phyloP scores from a whole-genome alignment of 2,113 vertebrate genomes.

The Motacilla alba region DNA sequence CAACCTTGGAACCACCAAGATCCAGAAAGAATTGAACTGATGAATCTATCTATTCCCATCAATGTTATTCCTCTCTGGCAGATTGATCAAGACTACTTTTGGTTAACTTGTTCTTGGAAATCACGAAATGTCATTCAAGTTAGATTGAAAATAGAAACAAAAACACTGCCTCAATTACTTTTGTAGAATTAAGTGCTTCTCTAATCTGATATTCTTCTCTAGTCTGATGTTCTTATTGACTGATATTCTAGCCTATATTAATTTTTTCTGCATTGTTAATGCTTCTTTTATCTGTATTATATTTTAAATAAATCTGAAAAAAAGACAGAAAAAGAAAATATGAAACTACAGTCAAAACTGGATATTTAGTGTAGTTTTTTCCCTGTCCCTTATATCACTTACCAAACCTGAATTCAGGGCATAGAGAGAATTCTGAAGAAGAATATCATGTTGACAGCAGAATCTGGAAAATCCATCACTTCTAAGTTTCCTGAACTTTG shows the following conservation, averaged over 20 bases:
- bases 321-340: neutral
- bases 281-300: neutral
- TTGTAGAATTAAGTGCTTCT: neutral
- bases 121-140: neutral
- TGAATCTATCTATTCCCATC: neutral
- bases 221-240: neutral
- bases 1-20: neutral
- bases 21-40: neutral
- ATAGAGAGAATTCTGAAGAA: neutral
- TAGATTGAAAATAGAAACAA: neutral
- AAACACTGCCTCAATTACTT: neutral
- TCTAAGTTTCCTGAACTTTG: neutral
- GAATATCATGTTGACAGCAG: neutral
- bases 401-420: neutral
- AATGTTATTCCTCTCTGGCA: neutral
- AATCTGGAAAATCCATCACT: neutral
- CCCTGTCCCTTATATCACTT: neutral
- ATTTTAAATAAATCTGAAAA: neutral
- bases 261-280: neutral
- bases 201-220: neutral
- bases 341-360: neutral
- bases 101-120: neutral
- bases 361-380: neutral
- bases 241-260: neutral
- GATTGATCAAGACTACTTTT: neutral